Base-by-base conservation (phyloP, 2,797 vertebrate genomes). In the Peromyscus nudipes region DNA sequence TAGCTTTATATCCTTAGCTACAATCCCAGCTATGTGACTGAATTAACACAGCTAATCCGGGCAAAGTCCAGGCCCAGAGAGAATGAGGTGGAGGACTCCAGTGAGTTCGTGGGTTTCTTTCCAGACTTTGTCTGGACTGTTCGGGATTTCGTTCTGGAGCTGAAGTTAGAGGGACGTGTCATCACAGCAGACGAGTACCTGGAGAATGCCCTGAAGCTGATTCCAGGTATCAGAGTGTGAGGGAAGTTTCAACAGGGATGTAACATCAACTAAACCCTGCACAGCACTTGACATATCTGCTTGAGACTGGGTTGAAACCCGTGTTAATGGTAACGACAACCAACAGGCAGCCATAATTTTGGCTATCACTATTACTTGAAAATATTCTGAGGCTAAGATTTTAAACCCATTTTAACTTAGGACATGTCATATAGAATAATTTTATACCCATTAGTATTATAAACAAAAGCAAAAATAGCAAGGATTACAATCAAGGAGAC, bases 111-210 rank as follows among this genome's bases (percentile, higher is more conserved):
- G 71, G 89, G 67, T 8, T 97, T 98, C 96, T 98, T 98, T 57
- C 98, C 99, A 9, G 96, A 98, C 16, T 98, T 99, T 65, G 89
- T 99, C 40, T 99, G 98, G 99, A 31, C 97, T 29, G 97, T 99
- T 86, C 96, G 98, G 40, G 99, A 99, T 95, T 99, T 99, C 73
- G 89, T 94, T 0, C 96, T 99, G 96, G 75, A 97, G 3, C 94
- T 99, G 93, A 34, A 92, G 67, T 40, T 96, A 6, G 55, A 97
- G 0, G 96, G 91, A 19, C 5, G 16, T 0, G 0, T 3, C 9
- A 89, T 98, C 79, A 98, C 98, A 1, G 97, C 96, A 27, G 98
- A 99, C 2, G 52, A 99, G 34, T 98, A 99, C 91, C 93, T 99
- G 95, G 98, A 99, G 67, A 92, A 98, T 8, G 96, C 98, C 1